Evolutionary conservation across 1,140 invertebrate genomes (phyloP), one percentile per base, ranked within the genome.

Genomic region (Campoletis sonorensis): DNA sequence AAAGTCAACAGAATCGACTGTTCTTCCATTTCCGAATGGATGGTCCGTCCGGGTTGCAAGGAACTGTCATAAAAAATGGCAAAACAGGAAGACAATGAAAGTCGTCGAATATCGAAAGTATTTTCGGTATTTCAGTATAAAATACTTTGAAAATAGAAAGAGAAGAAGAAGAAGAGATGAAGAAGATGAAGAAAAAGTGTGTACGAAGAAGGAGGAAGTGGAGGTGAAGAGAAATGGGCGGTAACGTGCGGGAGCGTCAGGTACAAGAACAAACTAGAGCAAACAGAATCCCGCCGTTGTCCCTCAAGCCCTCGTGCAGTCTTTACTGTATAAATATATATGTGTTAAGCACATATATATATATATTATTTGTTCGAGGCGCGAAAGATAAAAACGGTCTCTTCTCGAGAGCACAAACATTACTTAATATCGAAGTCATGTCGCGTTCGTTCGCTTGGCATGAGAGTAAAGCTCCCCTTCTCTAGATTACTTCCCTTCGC

Each of bases 391-490:
- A 91, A 85, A 85, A 51, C 85, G 85, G 67, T 78, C 84, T 86
- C 83, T 86, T 88, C 86, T 88, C 82, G 85, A 87, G 86, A 86
- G 86, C 86, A 88, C 87, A 89, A 89, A 90, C 86, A 88, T 91
- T 91, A 90, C 89, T 91, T 90, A 91, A 90, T 88, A 90, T 90
- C 86, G 87, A 89, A 88, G 83, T 84, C 86, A 77, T 86, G 87
- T 86, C 75, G 81, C 79, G 71, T 70, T 54, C 4, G 37, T 11
- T 75, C 67, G 70, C 79, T 58, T 54, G 81, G 40, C 10, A 27
- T 76, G 11, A 51, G 11, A 27, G 79, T 30, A 64, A 45, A 54
- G 71, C 49, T 71, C 54, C 67, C 30, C 67, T 70, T n/a, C 13
- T 30, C 18, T 45, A 64, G 33, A 64, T 37, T 23, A 26, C 30